Evolutionary conservation across 2,888 invertebrate genomes (phyloP), one percentile per base, ranked within the genome.

Genomic region (Drosophila bunnanda): DNA sequence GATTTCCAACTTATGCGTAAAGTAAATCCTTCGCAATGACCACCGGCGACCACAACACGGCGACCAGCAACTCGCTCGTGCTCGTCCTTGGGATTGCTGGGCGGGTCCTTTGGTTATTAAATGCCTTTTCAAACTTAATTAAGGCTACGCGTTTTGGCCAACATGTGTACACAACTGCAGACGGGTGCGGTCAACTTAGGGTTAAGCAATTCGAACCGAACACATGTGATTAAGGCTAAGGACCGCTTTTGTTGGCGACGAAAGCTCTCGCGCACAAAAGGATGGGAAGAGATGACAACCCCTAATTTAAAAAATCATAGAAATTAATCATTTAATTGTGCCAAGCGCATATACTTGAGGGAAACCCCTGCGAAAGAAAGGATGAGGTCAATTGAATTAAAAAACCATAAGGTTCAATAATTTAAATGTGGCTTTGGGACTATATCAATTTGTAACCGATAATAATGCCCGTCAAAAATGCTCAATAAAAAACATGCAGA

Each of bases 41-140:
- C 69, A 77, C 39, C 71, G 43, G 13, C 28, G 74, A 58, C 64
- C 71, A 71, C 38, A 52, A 44, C 58, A 25, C 17, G 43, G 38
- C n/a, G 25, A 25, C 25, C 20, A 7, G 32, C 50, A 50, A 41
- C 82, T 73, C 80, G 80, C 84, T 80, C 80, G 36, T 60, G 34
- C 60, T 66, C 75, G 88, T 75, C 82, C 82, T 83, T 83, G 81
- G 44, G 39, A 34, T 15, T 50, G 17, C 48, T 32, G 48, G 52
- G 38, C 58, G 76, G 69, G 73, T 58, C 76, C 74, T 65, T 60
- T 57, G 75, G 64, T 69, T 87, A 87, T 84, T 87, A 89, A 89
- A 87, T 79, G 76, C 61, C 74, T 74, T 85, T 78, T 70, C 83
- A 71, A 61, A 72, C 89, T 77, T 88, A 86, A 88, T 88, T 90